A percentile compares a stretch with the other conserved stretches of the same genome.
Evolutionary conservation across 1,140 invertebrate species (phyloP).

Genomic region (Drosophila pseudoananassae): DNA sequence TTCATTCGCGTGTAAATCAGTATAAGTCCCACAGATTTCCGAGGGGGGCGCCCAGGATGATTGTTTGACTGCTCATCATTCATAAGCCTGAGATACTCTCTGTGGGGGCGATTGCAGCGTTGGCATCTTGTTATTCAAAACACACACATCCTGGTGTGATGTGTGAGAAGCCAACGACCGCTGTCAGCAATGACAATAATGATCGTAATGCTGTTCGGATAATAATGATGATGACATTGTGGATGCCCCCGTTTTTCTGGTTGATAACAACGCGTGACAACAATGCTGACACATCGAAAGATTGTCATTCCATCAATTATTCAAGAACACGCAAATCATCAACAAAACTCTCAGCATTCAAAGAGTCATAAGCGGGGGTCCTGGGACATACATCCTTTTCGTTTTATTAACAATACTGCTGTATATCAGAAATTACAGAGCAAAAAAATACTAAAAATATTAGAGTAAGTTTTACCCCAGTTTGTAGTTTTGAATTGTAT

Average conservation of each 20-base stretch:
- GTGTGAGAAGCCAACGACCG: conserved; percentile 20
- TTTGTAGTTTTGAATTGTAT: too few species aligned
- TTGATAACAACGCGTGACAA: conserved; percentile 69
- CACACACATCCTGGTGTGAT: conserved; percentile 35
- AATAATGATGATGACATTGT: conserved; percentile 17
- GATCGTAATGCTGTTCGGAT: conserved; percentile 15
- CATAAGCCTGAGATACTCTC: conserved; percentile 37
- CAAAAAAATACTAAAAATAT: neutral
- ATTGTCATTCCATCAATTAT: conserved; percentile 81
- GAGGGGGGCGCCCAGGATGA: conserved; percentile 25
- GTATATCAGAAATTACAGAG: conserved; percentile 19
- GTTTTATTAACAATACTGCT: neutral
- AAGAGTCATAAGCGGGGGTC: conserved; percentile 27
- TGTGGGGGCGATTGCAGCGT: conserved; percentile 50
- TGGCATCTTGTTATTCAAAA: conserved; percentile 68
- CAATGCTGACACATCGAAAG: conserved; percentile 79
- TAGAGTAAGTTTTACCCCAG: too few species aligned
- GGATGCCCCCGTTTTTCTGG: conserved; percentile 23
- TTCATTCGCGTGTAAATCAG: conserved; percentile 17
- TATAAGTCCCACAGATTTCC: conserved; percentile 35
- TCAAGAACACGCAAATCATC: conserved; percentile 64
- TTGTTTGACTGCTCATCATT: conserved; percentile 73
- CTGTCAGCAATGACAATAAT: conserved; percentile 62
- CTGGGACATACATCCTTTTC: neutral
- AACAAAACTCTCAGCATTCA: conserved; percentile 58